A percentile compares a stretch with the other conserved stretches of the same genome.
These are phyloP conservation scores for Orientallactaga bullata DNA, from an alignment of 2,113 vertebrate species.

Conservation along the genomic window DNA sequence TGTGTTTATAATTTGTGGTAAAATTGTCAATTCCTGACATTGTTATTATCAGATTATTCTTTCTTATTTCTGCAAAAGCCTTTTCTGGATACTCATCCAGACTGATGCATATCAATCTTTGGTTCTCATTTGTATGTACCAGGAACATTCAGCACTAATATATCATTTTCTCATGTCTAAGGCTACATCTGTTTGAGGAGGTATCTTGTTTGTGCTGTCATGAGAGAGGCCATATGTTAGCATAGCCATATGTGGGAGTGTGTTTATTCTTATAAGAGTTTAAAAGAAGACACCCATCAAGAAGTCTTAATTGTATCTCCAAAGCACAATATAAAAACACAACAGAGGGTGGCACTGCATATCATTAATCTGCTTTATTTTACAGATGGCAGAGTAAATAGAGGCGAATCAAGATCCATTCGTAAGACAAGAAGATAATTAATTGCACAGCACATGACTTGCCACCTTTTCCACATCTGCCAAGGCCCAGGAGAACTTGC, in stretches of 20 bases:
- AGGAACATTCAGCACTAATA: constrained; percentile 57
- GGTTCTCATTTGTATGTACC: constrained; percentile 4
- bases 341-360: constrained; percentile 23
- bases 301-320: constrained; percentile 81
- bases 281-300: constrained; percentile 82
- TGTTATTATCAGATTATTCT: constrained; percentile 57
- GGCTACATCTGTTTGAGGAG: constrained; percentile 81
- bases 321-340: constrained; percentile 82
- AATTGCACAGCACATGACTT: no score
- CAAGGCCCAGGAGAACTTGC: no score
- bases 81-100: constrained; percentile 46
- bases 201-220: constrained; percentile 83
- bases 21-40: constrained; percentile 29
- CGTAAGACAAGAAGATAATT: no score
- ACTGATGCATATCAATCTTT: constrained; percentile 43
- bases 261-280: constrained; percentile 83
- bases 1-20: constrained; percentile 47
- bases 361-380: no score
- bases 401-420: no score
- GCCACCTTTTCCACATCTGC: no score
- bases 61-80: constrained; percentile 44
- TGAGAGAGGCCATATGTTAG: constrained; percentile 83
- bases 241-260: constrained; percentile 80
- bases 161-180: constrained; percentile 81
- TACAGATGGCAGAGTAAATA: no score